Evolutionary conservation across 2,888 invertebrate species (phyloP), one percentile per base, ranked within the genome.

Genomic region (Phania funesta): DNA sequence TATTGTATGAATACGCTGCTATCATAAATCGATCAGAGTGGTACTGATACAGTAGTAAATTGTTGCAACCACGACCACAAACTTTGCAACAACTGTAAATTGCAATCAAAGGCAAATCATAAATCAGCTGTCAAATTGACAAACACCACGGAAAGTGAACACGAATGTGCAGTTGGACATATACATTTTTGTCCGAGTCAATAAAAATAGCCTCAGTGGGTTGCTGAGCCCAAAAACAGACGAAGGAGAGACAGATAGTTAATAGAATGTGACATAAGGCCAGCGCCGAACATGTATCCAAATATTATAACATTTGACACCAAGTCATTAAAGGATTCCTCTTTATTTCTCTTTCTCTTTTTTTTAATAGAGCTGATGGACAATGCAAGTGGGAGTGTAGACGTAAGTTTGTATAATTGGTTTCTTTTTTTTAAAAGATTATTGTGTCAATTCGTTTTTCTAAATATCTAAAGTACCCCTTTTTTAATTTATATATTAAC

Each of bases 81-180:
- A 56, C 76, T 68, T 60, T 70, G 38, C 68, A 67, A 70, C 73
- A 68, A 81, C 85, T 83, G 84, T 84, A 85, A 85, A 85, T 84
- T 84, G 85, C 85, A 85, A 85, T 85, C 85, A 85, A 81, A 79
- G 82, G 84, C 84, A 81, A 84, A 85, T 84, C 84, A 85, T 85
- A 85, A 85, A 85, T 85, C 85, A 84, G 85, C 85, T 84, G 85
- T 85, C 85, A 85, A 85, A 85, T 83, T 85, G 85, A 85, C 85
- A 85, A 78, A 78, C 78, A 73, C 78, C 78, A 78, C 71, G 54
- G 24, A 64, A 48, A 41, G 24, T 56, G 68, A 46, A 54, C 26
- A 70, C 18, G 58, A 68, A 44, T 68, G 46, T 78, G 64, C 20
- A 29, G 16, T 24, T 44, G 73, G 22, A 26, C 35, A 71, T 20